Evolutionary conservation across 1,140 invertebrate species (phyloP).

Genomic region (Plectrocnemia conspersa): DNA sequence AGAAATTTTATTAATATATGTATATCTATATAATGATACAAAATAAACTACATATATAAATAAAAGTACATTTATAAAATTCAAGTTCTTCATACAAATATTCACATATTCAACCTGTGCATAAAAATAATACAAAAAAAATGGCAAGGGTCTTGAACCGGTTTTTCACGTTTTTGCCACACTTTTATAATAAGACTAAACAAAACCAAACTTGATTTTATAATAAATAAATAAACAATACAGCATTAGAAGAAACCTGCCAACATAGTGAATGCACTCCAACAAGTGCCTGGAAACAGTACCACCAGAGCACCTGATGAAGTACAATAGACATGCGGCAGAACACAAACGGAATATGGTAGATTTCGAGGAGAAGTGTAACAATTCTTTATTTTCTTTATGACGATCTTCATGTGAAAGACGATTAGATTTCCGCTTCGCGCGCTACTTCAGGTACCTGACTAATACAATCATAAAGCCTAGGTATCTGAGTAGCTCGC

Average conservation of each 20-base stretch:
- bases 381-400: not conserved
- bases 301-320: constrained; percentile 97
- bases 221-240: not conserved
- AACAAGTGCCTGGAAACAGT: constrained; percentile 87
- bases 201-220: not conserved
- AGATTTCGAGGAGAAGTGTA: not conserved
- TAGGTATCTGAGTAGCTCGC: constrained; percentile 70
- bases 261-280: constrained; percentile 84
- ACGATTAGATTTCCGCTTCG: constrained; percentile 50
- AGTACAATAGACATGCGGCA: constrained; percentile 93
- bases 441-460: constrained; percentile 98
- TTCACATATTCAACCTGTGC: too few species aligned
- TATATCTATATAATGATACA: too few species aligned
- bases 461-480: constrained; percentile 66
- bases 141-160: too few species aligned
- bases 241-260: constrained; percentile 40
- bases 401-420: not conserved
- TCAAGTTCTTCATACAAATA: too few species aligned
- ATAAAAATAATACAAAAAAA: too few species aligned
- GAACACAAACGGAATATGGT: constrained; percentile 21
- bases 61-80: too few species aligned
- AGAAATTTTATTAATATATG: too few species aligned
- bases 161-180: too few species aligned
- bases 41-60: too few species aligned
- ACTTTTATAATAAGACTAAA: too few species aligned